Base-by-base conservation (phyloP, 2,113 vertebrate species). In the Hippotragus niger region DNA sequence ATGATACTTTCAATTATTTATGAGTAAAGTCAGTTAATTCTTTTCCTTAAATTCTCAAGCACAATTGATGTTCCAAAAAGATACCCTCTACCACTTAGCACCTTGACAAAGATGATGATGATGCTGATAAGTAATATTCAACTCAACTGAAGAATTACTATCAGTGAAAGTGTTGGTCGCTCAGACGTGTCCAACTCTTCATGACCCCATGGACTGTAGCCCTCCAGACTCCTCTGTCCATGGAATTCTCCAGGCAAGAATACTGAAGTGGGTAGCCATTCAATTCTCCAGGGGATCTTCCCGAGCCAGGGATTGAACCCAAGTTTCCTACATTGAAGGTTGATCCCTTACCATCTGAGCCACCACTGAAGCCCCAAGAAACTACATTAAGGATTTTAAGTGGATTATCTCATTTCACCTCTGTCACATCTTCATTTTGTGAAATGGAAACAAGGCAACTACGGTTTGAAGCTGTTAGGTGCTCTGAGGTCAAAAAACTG, bases 1-100 rank as follows among this genome's bases (percentile, higher is more conserved):
- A 86, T 82, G 14, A 62, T 27, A 93, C 62, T 82, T 91, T 43
- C 40, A 90, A 81, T 62, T 57, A 67, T 40, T 93, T 88, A 67
- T 27, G 29, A 58, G 15, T 36, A 23, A 89, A 89, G 67, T 74
- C 58, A 45, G 29, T 33, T 74, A 85, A 85, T 12, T 86, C 15
- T 89, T 88, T n/a, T 23, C 47, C 50, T 78, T 90, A 85, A 90
- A 50, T 57, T 47, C n/a, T 81, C 13, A 64, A 89, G 43, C 21
- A 91, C 25, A 76, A 15, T 0, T 52, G 17, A 53, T 85, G 40
- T 67, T 76, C 23, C n/a, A 62, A 64, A 89, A 74, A 60, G 40
- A 50, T 23, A 4, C 33, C 21, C 16, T 27, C 36, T 19, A 14
- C 64, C 12, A 47, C 2, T 3, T 71, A 50, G 43, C 57, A 40